Conservation (phyloP, 37 sponge, comb jelly and placozoan genomes). For the Oscarella lobularis region DNA sequence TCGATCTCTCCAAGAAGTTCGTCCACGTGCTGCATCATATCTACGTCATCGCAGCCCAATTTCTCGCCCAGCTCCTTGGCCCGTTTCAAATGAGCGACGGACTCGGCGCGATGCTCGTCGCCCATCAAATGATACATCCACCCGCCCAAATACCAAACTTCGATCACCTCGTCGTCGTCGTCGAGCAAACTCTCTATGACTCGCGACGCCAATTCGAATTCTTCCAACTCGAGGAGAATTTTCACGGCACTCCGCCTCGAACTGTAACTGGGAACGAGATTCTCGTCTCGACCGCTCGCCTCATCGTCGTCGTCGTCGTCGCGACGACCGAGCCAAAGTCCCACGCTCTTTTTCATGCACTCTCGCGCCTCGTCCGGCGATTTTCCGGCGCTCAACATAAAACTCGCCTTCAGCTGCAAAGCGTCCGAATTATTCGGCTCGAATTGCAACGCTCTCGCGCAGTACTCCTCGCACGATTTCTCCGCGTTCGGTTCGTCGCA, state of each 20-base stretch:
- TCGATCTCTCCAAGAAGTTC: background rate
- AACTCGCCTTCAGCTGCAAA: conserved; percentile 40
- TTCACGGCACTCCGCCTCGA: conserved; percentile 43
- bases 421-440: conserved; percentile 55
- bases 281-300: background rate
- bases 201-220: conserved; percentile 43
- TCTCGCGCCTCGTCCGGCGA: conserved; percentile 35
- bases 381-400: conserved; percentile 36
- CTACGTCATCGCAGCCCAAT: background rate
- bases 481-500: conserved; percentile 47
- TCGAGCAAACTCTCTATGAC: conserved; percentile 40
- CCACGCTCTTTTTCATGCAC: conserved; percentile 19
- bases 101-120: conserved; percentile 16
- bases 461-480: conserved; percentile 29
- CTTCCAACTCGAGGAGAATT: conserved; percentile 45
- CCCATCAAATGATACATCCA: conserved; percentile 42
- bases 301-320: background rate
- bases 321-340: conserved; percentile 36
- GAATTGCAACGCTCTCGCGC: conserved; percentile 36
- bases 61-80: background rate
- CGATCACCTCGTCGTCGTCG: conserved; percentile 73
- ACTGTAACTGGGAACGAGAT: conserved; percentile 22
- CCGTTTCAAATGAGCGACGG: background rate
- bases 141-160: conserved; percentile 73
- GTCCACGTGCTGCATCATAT: background rate